Evolutionary conservation across 1,140 invertebrate genomes (phyloP), one percentile per base, ranked within the genome.

Genomic region (Atta cephalotes): DNA sequence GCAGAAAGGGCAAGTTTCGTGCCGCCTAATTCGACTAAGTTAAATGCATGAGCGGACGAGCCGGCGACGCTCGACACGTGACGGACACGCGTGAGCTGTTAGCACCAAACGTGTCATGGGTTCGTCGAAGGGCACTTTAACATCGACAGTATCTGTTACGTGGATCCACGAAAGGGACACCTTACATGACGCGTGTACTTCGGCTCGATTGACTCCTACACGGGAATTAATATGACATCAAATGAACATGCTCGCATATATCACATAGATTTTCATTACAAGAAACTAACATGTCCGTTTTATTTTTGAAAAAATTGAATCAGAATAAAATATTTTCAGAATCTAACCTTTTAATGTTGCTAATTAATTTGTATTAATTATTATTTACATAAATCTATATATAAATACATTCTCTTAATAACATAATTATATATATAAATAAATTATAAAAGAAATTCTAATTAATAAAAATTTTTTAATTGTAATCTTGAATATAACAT

Each of bases 41-140:
- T 92, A 91, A 92, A 88, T 85, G 89, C 85, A 71, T 58, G 66
- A 76, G 80, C 79, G 89, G 86, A 68, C 70, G 49, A 71, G 78
- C 87, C 53, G 87, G 56, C 53, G 58, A 53, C 78, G 78, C 39
- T 25, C 71, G 86, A 80, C 92, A 93, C 92, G 92, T 92, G 92
- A 65, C 92, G 18, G 88, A 85, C 92, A 93, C 92, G 92, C 90
- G 92, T 79, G 71, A 80, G 79, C 92, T 89, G 92, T 93, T 92
- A 92, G 65, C 92, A 85, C 87, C 39, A 18, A 76, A 45, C 25
- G 39, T 82, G 31, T 3, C 31, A 31, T 31, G 68, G 56, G 25
- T 60, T 71, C 70, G 56, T 28, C 51, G 39, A 84, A 84, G 60
- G 51, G 80, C 56, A 62, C 81, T 68, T 72, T 87, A 66, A 79